Base-by-base conservation (phyloP, 2,888 invertebrate genomes). In the Lithophane semibrunnea region DNA sequence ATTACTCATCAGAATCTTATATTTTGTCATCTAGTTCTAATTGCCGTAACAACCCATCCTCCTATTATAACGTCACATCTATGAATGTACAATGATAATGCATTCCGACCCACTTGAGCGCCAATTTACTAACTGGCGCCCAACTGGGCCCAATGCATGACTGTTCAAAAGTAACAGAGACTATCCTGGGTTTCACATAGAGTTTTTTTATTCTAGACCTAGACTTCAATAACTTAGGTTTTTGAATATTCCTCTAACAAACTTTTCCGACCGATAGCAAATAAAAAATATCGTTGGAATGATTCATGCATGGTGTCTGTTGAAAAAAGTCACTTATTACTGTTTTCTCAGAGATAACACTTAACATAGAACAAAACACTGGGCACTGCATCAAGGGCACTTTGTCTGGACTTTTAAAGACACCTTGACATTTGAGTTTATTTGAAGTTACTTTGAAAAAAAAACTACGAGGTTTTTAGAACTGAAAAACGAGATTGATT, bases 111-210 rank as follows among this genome's bases (percentile, higher is more conserved):
- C 64, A 64, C 3, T 64, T 52, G 74, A 81, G 56, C 42, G 64
- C 58, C 74, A 78, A 21, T 65, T 44, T 37, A 1, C 13, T 37
- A 58, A 73, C 18, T 73, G 80, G 63, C 77, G 37, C 56, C 71
- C 47, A 5, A 58, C 49, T 44, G 72, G 10, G 63, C 8, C 47
- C 5, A 16, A 37, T 21, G 12, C 21, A 18, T 29, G 7, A 16
- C 8, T 16, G 5, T 63, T 29, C 7, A 37, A n/a, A 74, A 42
- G 0, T 42, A 42, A 4, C n/a, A 37, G 2, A 73, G 1, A 9
- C 12, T 21, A 4, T 24, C 10, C 58, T 29, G 21, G 9, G 4
- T 42, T 42, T n/a, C 16, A 44, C 29, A 54, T 0, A 12, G 9
- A 8, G 5, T 24, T 37, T 24, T 47, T 24, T 42, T n/a, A n/a